Evolutionary conservation across 2,797 vertebrate genomes (phyloP).

Genomic region (Gymnopithys bicolor): DNA sequence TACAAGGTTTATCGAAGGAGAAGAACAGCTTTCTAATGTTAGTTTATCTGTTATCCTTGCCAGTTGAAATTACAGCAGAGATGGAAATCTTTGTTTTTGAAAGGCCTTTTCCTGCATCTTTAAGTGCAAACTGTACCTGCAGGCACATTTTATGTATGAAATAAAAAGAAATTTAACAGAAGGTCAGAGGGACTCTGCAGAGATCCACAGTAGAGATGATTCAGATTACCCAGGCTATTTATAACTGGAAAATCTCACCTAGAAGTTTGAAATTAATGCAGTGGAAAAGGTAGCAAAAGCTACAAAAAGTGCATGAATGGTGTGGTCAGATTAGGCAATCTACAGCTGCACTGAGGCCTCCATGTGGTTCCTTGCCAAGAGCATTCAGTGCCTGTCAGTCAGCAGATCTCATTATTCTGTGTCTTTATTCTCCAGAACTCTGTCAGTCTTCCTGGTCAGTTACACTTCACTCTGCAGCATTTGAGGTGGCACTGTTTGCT

Average conservation of each 20-base stretch:
- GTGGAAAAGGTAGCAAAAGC: not conserved
- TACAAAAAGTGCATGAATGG: not conserved
- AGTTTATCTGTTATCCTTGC: not conserved
- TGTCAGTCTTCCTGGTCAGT: not conserved
- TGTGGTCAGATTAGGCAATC: not conserved
- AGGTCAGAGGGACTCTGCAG: not conserved
- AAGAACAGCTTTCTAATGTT: not conserved
- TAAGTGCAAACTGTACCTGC: not conserved
- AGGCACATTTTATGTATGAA: not conserved
- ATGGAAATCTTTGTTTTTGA: not conserved
- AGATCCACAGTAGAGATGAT: not conserved
- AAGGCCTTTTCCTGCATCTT: not conserved
- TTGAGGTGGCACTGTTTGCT: not conserved
- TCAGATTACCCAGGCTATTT: not conserved
- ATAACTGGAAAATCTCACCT: not conserved
- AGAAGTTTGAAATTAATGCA: not conserved
- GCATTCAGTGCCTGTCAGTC: not conserved
- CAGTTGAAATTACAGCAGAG: not conserved
- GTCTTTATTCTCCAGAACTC: not conserved
- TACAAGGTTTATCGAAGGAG: not conserved
- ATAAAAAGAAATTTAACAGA: not conserved
- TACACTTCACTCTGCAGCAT: not conserved
- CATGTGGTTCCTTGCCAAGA: not conserved
- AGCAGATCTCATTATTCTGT: not conserved
- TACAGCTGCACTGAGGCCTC: not conserved